Conservation (phyloP, 2,113 vertebrate genomes). For the Cebus imitator region DNA sequence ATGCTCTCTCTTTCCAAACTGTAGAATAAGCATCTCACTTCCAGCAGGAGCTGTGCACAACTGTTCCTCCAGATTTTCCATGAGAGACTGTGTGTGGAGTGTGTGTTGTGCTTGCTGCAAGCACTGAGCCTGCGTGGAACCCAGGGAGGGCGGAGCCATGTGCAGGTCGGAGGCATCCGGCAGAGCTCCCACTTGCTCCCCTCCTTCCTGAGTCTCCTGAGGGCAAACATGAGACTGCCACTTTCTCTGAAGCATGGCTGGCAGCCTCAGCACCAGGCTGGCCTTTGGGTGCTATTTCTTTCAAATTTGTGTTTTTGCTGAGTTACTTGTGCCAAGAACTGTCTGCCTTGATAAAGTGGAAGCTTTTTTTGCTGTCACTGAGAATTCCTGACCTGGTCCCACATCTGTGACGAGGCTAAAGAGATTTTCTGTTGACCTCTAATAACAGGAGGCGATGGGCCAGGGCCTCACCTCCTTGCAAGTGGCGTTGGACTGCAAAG, state of each 20-base stretch:
- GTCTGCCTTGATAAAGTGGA: slow-evolving; percentile 79
- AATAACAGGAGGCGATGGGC: slow-evolving; percentile 44
- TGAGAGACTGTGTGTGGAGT: accelerated
- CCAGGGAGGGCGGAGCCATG: background rate
- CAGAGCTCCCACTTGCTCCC: background rate
- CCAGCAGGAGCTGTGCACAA: background rate
- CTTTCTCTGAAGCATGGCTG: background rate
- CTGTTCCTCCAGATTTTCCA: background rate
- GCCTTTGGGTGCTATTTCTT: slow-evolving; percentile 72
- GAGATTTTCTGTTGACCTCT: slow-evolving; percentile 46
- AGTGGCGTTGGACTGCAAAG: background rate
- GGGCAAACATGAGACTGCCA: background rate
- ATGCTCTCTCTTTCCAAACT: background rate
- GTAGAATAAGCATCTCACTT: background rate
- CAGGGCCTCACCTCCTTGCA: background rate
- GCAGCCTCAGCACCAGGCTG: slow-evolving; percentile 46
- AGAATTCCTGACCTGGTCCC: slow-evolving; percentile 77
- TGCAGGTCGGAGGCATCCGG: background rate
- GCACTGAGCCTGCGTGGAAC: background rate
- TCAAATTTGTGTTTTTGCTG: slow-evolving; percentile 78
- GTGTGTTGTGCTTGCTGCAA: background rate
- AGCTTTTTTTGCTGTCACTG: slow-evolving; percentile 65
- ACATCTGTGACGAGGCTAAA: slow-evolving; percentile 53
- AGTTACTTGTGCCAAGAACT: slow-evolving; percentile 74
- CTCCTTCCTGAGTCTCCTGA: background rate